A percentile compares a stretch with the other conserved stretches of the same genome.
These are phyloP conservation scores for Formica aserva DNA, from an alignment of 2,888 invertebrate genomes.

Conservation along the genomic window DNA sequence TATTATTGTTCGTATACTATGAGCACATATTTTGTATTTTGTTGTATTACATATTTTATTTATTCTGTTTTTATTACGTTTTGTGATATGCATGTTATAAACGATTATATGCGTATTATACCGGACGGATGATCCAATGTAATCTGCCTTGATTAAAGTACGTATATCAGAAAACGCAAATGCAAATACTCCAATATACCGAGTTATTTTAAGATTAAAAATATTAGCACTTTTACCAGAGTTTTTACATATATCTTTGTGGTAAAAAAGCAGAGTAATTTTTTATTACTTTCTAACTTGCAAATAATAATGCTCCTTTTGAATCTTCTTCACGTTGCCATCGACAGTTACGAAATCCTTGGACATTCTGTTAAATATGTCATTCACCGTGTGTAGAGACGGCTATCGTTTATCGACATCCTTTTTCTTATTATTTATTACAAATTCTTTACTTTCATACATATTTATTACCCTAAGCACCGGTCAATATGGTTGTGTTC, in stretches of 20 bases:
- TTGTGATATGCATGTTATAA: neutral
- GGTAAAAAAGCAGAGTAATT: too few relatives aligned
- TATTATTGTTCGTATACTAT: slow-evolving; percentile 56
- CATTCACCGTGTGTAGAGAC: slow-evolving; percentile 6
- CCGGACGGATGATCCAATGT: neutral
- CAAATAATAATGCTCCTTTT: slow-evolving; percentile 85
- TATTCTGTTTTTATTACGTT: neutral
- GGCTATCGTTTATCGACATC: slow-evolving; percentile 31
- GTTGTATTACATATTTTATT: slow-evolving; percentile 40
- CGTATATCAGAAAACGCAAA: slow-evolving; percentile 4
- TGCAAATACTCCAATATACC: slow-evolving; percentile 37
- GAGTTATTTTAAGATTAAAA: neutral
- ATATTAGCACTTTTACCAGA: too few relatives aligned
- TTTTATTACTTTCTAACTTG: too few relatives aligned
- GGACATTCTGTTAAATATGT: slow-evolving; percentile 78
- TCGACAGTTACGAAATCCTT: slow-evolving; percentile 84
- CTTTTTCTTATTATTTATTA: neutral
- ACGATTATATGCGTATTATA: neutral
- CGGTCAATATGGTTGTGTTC: too few relatives aligned
- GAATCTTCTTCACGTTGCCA: slow-evolving; percentile 81
- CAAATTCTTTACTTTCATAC: neutral
- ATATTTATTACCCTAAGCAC: neutral
- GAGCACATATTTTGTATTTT: neutral
- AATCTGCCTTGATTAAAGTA: neutral
- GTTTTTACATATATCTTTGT: too few relatives aligned